Conservation (phyloP, 37 sponge, comb jelly and placozoan species). For the Axinella damicornis region DNA sequence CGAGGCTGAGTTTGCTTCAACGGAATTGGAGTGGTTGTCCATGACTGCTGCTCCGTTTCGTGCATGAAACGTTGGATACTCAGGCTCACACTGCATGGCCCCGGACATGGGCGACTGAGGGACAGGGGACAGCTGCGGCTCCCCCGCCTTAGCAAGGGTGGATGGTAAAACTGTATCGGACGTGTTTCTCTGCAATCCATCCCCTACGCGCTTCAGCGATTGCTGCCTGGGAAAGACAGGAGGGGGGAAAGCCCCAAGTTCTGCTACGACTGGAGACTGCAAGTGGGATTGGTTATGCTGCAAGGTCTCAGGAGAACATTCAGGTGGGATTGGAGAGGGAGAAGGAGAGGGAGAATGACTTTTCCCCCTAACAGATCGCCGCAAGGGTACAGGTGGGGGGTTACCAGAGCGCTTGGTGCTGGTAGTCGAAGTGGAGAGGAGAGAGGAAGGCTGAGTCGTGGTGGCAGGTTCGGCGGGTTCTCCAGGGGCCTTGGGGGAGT, state of each 20-base stretch:
- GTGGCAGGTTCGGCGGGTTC: not conserved
- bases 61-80: not conserved
- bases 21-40: no score
- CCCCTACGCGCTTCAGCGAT: not conserved
- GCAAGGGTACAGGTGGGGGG: conserved; percentile 36
- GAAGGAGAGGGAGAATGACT: not conserved
- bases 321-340: not conserved
- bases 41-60: no score
- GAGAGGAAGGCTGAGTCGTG: not conserved
- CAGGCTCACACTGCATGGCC: not conserved
- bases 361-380: conserved; percentile 3
- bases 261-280: not conserved
- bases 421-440: not conserved
- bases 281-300: not conserved
- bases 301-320: no score
- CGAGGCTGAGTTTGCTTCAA: no score
- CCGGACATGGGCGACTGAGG: not conserved
- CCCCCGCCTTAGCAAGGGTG: not conserved
- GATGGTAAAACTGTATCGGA: not conserved
- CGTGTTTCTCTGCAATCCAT: not conserved
- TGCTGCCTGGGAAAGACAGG: conserved; percentile 34
- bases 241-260: conserved; percentile 1
- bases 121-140: not conserved
- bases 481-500: not conserved
- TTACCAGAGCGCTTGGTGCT: not conserved